Base-by-base conservation (phyloP, 2,888 invertebrate genomes). In the Sialis fuliginosa region DNA sequence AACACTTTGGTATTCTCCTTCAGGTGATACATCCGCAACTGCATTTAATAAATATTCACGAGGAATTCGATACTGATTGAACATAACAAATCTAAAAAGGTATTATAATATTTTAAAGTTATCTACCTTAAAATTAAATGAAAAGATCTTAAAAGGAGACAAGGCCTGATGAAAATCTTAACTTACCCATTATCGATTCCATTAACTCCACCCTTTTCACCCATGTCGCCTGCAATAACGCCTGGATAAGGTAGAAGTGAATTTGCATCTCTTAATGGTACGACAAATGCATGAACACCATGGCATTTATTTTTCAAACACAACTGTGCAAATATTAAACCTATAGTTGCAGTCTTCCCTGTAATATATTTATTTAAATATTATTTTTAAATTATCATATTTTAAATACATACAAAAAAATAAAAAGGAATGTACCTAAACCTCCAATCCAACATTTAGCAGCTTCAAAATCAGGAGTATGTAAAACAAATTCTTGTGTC, bases 371-470 rank as follows among this genome's bases (percentile, higher is more conserved):
- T 40, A 22, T n/a, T 42, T 42, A 8, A 7, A 40, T 13, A 40
- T 7, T 10, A 40, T 10, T 40, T 40, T 10, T 7, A 40, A 40
- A 5, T 7, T n/a, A 10, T 40, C 5, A 13, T n/a, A 12, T 39
- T 6, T 39, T 12, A 39, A 39, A 34, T 8, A 34, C 4, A 35
- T 35, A 35, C 35, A 35, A 41, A 22, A 9, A 41, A 41, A n/a
- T 41, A 13, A 41, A 41, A 41, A 13, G 7, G n/a, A 33, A 60
- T 63, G 67, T 70, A 73, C 87, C 88, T 69, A 89, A 72, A 68
- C 91, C 92, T 56, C 96, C 96, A 57, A 84, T 80, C 95, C 95
- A 96, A 67, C 91, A 91, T 72, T 97, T 97, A 46, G 91, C 89
- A 6, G 95, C 89, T 65, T 93, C 86, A 68, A 93, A 87, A 66